Conservation (phyloP, 2,113 vertebrate species). For the Vombatus ursinus region DNA sequence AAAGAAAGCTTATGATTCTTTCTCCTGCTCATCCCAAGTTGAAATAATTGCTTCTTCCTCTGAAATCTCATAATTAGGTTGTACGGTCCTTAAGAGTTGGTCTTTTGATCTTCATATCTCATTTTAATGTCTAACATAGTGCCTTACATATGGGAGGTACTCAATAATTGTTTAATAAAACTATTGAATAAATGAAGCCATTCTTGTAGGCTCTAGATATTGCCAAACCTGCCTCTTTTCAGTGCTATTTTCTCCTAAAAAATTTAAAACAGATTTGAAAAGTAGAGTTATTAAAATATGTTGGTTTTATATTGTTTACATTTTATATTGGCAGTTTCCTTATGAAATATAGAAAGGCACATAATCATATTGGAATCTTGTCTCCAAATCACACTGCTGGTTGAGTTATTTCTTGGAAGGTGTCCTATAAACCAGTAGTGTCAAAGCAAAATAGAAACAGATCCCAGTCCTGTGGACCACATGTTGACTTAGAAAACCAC, state of each 20-base stretch:
- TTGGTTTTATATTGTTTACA: background rate
- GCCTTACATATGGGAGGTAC: background rate
- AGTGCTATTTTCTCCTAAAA: conserved; percentile 3
- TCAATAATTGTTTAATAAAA: background rate
- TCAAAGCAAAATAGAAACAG: background rate
- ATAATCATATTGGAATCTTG: background rate
- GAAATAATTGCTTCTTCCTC: background rate
- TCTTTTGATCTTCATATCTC: background rate
- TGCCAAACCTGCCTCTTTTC: background rate
- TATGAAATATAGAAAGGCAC: background rate
- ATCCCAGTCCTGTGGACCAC: background rate
- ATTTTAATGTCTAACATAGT: background rate
- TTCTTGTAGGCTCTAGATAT: background rate
- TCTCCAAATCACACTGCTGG: conserved; percentile 10
- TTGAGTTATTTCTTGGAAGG: background rate
- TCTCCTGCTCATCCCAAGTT: background rate
- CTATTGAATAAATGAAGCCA: background rate
- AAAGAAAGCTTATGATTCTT: background rate
- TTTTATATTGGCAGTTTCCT: background rate
- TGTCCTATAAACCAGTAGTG: background rate
- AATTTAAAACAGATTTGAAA: conserved; percentile 22
- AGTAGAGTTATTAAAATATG: background rate
- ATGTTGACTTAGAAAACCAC: background rate
- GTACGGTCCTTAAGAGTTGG: background rate
- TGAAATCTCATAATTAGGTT: background rate